Base-by-base conservation (phyloP, 1,140 invertebrate genomes). In the Tyrophagus putrescentiae region DNA sequence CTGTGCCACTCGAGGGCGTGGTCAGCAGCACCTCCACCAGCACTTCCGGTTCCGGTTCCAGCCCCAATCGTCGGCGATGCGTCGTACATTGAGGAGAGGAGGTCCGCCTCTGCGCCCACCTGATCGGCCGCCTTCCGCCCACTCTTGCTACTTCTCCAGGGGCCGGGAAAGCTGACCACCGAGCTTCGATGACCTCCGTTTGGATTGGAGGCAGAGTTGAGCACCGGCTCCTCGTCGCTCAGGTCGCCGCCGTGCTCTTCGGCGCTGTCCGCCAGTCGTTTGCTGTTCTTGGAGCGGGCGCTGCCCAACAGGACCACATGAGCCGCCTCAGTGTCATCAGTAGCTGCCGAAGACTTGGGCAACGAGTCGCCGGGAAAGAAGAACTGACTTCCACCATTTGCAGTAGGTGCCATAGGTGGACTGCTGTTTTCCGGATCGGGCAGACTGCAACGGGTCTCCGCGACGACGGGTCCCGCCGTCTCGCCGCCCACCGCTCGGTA, bases 341-440 rank as follows among this genome's bases (percentile, higher is more conserved):
- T 7, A 54, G n/a, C n/a, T n/a, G n/a, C n/a, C n/a, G n/a, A n/a
- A n/a, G n/a, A n/a, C n/a, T n/a, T n/a, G n/a, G n/a, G n/a, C n/a
- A n/a, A n/a, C n/a, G n/a, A n/a, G n/a, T n/a, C n/a, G n/a, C 39
- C 52, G 3, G 52, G 52, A 54, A 54, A 54, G 32, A 54, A 18
- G 13, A 54, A 13, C n/a, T 54, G 52, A 54, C 52, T 27, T 23
- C 3, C n/a, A n/a, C n/a, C n/a, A n/a, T n/a, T n/a, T n/a, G n/a
- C n/a, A n/a, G n/a, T n/a, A n/a, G n/a, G n/a, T n/a, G n/a, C n/a
- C 13, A 21, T 16, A 13, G 1, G 48, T 7, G 16, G 13, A 31
- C 7, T 7, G 18, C 21, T 48, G 45, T 48, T 48, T 34, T 54
- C 16, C 39, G 25, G 13, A 9, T 42, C 57, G 23, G 4, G 4